phyloP scores from a whole-genome alignment of 2,888 invertebrate species.

The Dichetophora obliterata region DNA sequence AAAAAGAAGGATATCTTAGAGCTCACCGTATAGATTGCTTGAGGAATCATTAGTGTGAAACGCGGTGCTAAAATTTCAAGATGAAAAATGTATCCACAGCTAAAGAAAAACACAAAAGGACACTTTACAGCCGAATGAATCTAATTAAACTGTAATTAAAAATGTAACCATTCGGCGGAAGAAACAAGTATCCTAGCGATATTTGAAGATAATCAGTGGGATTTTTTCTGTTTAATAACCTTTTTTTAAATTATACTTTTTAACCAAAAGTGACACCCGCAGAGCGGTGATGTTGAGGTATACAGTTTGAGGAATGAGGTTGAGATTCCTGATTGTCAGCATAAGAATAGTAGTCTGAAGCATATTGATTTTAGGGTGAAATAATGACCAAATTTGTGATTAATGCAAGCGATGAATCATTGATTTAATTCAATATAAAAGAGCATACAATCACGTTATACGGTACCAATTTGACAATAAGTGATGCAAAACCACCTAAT shows the following conservation, averaged over 20 bases:
- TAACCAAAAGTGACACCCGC: not conserved
- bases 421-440: too few species aligned
- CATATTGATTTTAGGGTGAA: too few species aligned
- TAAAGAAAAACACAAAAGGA: slow-evolving; percentile 53
- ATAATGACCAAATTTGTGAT: too few species aligned
- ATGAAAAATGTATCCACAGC: not conserved
- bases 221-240: slow-evolving; percentile 34
- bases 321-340: too few species aligned
- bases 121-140: slow-evolving; percentile 71
- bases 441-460: too few species aligned
- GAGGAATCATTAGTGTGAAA: slow-evolving; percentile 20
- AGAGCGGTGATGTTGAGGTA: not conserved
- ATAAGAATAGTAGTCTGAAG: too few species aligned
- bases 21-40: slow-evolving; percentile 44
- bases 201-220: slow-evolving; percentile 49
- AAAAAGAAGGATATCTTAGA: slow-evolving; percentile 38
- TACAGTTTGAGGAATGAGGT: too few species aligned
- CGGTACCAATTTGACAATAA: too few species aligned
- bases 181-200: slow-evolving; percentile 66
- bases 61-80: slow-evolving; percentile 23
- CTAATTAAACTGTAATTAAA: slow-evolving; percentile 71
- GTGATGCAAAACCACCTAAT: too few species aligned
- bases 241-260: not conserved
- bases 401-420: too few species aligned
- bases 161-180: slow-evolving; percentile 67